A percentile compares a stretch with the other conserved stretches of the same genome.
Evolutionary conservation across 1,140 invertebrate species (phyloP).

Genomic region (Trigoniulus corallinus): DNA sequence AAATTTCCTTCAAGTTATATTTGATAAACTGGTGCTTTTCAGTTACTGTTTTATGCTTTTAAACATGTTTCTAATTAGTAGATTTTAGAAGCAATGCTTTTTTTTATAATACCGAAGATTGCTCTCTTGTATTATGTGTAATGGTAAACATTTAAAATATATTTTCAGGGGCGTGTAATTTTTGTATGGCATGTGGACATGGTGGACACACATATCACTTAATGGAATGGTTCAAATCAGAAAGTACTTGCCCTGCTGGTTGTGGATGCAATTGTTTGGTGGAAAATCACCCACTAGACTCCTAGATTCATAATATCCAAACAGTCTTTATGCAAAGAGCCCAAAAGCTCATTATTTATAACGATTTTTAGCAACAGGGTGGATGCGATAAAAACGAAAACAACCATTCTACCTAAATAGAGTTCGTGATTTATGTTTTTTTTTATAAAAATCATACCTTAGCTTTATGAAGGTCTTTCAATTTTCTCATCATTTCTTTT

Average conservation of each 20-base stretch:
- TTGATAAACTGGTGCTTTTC: no score
- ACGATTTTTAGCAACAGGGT: no score
- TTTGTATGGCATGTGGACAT: slow-evolving; percentile 73
- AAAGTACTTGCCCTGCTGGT: slow-evolving; percentile 52
- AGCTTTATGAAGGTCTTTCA: no score
- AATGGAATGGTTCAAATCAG: slow-evolving; percentile 52
- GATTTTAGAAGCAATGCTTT: slow-evolving; percentile 5
- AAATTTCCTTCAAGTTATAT: no score
- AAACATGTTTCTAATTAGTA: slow-evolving; percentile 7
- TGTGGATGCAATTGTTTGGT: slow-evolving; percentile 76
- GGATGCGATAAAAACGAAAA: no score
- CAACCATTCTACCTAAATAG: no score
- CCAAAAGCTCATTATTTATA: no score
- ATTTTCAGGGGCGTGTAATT: slow-evolving; percentile 43
- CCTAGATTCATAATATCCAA: slow-evolving; percentile 80
- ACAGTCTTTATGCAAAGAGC: no score
- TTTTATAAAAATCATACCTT: no score
- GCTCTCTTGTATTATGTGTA: slow-evolving; percentile 9
- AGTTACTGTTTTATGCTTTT: not conserved
- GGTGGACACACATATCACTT: slow-evolving; percentile 74
- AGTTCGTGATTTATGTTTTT: no score
- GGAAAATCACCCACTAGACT: slow-evolving; percentile 59
- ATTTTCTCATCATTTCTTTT: no score
- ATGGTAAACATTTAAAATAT: no score
- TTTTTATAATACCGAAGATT: slow-evolving; percentile 6